Evolutionary conservation across 1,140 invertebrate genomes (phyloP).

Genomic region (Aricia agestis): DNA sequence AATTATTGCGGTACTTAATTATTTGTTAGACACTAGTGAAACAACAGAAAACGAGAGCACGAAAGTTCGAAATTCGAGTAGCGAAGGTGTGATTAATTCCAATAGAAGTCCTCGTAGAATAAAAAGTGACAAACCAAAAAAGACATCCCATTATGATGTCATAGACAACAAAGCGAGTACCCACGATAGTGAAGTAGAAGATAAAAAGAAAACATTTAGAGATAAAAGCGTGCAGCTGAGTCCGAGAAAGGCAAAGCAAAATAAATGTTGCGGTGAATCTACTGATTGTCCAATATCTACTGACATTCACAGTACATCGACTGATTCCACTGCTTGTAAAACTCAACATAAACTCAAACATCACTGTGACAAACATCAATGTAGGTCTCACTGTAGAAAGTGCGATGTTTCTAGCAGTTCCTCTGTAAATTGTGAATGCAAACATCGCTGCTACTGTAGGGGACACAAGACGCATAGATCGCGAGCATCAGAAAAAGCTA

Average conservation of each 20-base stretch:
- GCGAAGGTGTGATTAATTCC: constrained; percentile 18
- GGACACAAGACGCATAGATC: constrained; percentile 44
- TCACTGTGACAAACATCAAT: constrained; percentile 58
- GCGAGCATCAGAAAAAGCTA: constrained; percentile 47
- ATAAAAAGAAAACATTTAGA: constrained; percentile 28
- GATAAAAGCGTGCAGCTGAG: constrained; percentile 53
- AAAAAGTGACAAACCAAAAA: background rate
- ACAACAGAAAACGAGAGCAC: constrained; percentile 40
- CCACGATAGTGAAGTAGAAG: background rate
- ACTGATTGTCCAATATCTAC: constrained; percentile 50
- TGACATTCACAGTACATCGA: constrained; percentile 49
- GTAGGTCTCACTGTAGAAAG: constrained; percentile 44
- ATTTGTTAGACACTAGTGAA: constrained; percentile 63
- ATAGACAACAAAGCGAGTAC: background rate
- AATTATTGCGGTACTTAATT: constrained; percentile 57
- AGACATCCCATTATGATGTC: background rate
- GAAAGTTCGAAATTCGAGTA: constrained; percentile 28
- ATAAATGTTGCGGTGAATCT: constrained; percentile 39
- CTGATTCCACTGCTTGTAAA: constrained; percentile 57
- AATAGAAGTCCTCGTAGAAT: constrained; percentile 12
- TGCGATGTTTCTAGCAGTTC: constrained; percentile 55
- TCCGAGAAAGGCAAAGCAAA: constrained; percentile 36
- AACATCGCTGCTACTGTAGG: constrained; percentile 48
- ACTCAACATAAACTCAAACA: constrained; percentile 64
- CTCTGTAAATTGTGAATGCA: constrained; percentile 51